These are phyloP conservation scores for Leptodactylus fuscus DNA, from an alignment of 2,113 vertebrate species.

Conservation along the genomic window DNA sequence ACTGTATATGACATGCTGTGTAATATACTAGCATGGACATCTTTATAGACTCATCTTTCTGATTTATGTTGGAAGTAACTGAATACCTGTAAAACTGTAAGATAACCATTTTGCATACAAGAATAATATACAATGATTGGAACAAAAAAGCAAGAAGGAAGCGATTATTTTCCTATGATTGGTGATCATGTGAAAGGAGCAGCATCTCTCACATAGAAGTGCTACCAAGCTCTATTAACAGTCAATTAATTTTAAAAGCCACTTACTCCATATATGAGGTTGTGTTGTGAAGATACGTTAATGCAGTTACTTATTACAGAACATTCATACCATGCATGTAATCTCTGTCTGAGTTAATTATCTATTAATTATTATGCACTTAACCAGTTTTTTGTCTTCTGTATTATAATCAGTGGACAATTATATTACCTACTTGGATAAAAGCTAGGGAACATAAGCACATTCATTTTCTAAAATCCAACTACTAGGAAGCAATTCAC, in stretches of 20 bases:
- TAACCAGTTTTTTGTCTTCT: slow-evolving; percentile 6
- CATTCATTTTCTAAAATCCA: background rate
- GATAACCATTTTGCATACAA: too few species aligned
- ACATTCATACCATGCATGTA: slow-evolving; percentile 7
- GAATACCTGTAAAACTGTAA: too few species aligned
- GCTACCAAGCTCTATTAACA: background rate
- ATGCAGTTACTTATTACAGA: slow-evolving; percentile 5
- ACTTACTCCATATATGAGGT: slow-evolving; percentile 4
- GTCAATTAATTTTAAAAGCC: slow-evolving; percentile 28
- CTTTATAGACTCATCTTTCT: background rate
- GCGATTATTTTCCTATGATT: background rate
- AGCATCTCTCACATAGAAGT: background rate
- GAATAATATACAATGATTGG: too few species aligned
- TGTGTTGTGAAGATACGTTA: slow-evolving; percentile 2
- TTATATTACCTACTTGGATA: slow-evolving; percentile 17
- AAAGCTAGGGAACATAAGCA: background rate
- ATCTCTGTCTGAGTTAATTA: background rate
- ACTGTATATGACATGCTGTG: too few species aligned
- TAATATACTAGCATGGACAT: background rate
- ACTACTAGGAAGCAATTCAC: background rate
- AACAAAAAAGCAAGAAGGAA: background rate
- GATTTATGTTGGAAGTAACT: background rate
- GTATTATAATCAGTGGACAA: slow-evolving; percentile 22
- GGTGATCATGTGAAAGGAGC: background rate
- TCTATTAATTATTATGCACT: slow-evolving; percentile 28